phyloP scores from a whole-genome alignment of 1,140 invertebrate species.

The Bombus pyrosoma region DNA sequence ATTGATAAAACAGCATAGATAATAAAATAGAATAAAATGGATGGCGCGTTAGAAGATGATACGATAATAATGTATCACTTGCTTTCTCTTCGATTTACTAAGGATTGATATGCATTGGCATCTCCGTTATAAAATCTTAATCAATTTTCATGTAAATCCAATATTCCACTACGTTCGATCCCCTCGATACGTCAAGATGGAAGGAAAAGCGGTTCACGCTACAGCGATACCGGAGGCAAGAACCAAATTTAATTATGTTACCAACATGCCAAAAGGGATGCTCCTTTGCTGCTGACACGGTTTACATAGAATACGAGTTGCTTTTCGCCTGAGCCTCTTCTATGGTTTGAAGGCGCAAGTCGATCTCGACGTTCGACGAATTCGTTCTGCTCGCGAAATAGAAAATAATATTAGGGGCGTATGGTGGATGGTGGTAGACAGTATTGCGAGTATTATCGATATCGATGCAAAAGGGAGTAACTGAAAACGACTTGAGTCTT shows the following conservation, averaged over 20 bases:
- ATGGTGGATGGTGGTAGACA: not conserved
- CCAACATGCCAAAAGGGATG: not conserved
- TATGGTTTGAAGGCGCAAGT: not conserved
- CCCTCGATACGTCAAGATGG: not conserved
- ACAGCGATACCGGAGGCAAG: not conserved
- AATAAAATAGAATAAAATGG: not conserved
- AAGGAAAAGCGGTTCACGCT: not conserved
- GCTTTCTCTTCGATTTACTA: not conserved
- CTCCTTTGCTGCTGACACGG: not conserved
- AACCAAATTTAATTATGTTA: conserved; percentile 4
- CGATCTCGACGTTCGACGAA: not conserved
- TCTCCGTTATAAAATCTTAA: not conserved
- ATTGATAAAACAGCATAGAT: not conserved
- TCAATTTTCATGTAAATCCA: not conserved
- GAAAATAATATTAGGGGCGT: not conserved
- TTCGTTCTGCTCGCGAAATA: not conserved
- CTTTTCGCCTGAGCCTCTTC: not conserved
- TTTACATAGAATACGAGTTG: conserved; percentile 1
- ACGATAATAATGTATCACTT: no score
- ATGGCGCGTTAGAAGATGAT: no score
- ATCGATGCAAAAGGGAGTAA: no score
- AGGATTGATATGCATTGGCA: not conserved
- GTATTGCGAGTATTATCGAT: not conserved
- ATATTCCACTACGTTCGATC: not conserved
- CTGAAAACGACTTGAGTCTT: not conserved